These are phyloP conservation scores for Vicugna pacos DNA, from an alignment of 2,113 vertebrate genomes.

Conservation along the genomic window DNA sequence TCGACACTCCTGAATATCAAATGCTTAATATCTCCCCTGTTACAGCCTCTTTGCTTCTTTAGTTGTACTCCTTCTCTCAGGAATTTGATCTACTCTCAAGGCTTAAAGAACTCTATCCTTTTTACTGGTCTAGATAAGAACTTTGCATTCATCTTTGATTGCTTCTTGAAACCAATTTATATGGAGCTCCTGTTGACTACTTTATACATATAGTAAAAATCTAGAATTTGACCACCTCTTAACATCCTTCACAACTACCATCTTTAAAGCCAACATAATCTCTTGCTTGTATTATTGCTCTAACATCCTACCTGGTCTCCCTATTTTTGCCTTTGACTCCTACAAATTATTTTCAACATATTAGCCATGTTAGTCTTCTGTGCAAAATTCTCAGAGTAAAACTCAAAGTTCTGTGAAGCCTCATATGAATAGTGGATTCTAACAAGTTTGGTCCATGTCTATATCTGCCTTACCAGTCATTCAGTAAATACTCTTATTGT, in stretches of 20 bases:
- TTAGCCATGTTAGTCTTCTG: neutral
- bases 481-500: neutral
- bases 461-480: neutral
- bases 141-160: neutral
- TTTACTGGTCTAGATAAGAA: neutral
- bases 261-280: neutral
- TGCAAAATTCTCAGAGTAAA: neutral
- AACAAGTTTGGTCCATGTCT: neutral
- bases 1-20: neutral
- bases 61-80: neutral
- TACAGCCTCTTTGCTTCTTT: neutral
- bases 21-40: neutral
- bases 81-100: neutral
- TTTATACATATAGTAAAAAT: neutral
- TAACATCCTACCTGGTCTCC: neutral
- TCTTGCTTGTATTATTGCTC: neutral
- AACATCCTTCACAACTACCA: neutral
- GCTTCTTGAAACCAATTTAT: neutral
- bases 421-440: neutral
- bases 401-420: neutral
- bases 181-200: neutral
- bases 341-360: neutral
- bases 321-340: neutral
- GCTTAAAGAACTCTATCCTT: neutral
- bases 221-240: neutral